phyloP scores from a whole-genome alignment of 2,797 vertebrate genomes.

The Hipposideros larvatus region DNA sequence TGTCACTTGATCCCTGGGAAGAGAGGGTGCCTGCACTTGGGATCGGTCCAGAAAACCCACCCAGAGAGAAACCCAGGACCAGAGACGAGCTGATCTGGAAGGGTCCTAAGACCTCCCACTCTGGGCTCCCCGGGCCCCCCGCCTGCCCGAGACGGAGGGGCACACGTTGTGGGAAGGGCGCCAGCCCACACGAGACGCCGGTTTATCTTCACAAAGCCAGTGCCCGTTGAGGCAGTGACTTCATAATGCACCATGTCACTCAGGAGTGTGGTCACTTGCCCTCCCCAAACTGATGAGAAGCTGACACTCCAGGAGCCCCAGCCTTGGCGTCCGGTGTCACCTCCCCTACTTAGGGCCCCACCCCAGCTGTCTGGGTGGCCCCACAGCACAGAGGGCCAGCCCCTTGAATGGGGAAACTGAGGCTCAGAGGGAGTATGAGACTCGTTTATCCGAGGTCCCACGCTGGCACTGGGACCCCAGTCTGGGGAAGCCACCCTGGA shows the following conservation, averaged over 20 bases:
- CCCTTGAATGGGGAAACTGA: background rate
- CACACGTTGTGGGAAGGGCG: fast-evolving
- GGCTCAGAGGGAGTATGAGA: background rate
- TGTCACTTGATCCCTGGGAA: background rate
- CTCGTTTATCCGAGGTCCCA: background rate
- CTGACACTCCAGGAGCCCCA: too few species aligned
- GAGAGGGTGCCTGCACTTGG: background rate
- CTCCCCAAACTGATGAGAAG: too few species aligned
- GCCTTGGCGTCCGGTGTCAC: too few species aligned
- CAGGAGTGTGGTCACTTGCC: fast-evolving
- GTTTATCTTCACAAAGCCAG: fast-evolving
- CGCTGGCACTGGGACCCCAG: fast-evolving
- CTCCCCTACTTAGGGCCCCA: too few species aligned
- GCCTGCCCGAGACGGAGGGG: fast-evolving
- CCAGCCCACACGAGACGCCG: fast-evolving
- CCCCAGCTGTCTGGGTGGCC: background rate
- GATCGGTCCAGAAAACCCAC: background rate
- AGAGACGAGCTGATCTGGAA: background rate
- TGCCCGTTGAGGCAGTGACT: fast-evolving
- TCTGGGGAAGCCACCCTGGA: background rate
- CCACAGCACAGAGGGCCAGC: background rate
- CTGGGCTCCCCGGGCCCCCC: background rate
- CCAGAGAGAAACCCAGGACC: background rate
- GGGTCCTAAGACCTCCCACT: background rate
- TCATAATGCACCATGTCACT: fast-evolving